Conservation (phyloP, 1,140 invertebrate genomes). For the Heliothis subflexa region DNA sequence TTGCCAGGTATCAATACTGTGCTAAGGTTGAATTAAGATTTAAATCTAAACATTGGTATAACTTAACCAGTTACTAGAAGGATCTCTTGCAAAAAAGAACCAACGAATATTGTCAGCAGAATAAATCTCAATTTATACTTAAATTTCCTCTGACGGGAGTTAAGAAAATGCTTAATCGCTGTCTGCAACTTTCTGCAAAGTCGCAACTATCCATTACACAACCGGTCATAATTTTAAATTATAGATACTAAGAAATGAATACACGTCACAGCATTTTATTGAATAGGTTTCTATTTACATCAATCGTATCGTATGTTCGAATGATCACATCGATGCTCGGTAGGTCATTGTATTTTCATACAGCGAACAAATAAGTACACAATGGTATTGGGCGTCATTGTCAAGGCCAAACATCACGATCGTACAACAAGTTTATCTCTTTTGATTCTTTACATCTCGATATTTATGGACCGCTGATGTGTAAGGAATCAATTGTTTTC, state of each 20-base stretch:
- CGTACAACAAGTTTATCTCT: background rate
- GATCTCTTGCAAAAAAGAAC: no score
- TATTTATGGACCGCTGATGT: background rate
- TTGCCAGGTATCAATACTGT: background rate
- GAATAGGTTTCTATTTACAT: background rate
- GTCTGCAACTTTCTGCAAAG: background rate
- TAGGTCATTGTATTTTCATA: conserved; percentile 19
- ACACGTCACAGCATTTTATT: background rate
- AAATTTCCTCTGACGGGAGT: no score
- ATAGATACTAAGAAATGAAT: background rate
- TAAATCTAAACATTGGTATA: no score
- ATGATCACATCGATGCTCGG: background rate
- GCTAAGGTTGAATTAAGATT: background rate
- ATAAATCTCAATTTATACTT: no score
- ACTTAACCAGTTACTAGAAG: no score
- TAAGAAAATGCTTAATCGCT: background rate
- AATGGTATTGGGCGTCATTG: conserved; percentile 8
- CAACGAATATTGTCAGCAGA: no score
- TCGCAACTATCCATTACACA: background rate
- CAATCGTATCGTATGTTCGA: background rate
- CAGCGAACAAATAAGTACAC: background rate
- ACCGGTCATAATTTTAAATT: background rate
- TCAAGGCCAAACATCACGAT: background rate
- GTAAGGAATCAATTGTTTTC: conserved; percentile 8
- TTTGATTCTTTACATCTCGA: background rate